Evolutionary conservation across 1,140 invertebrate species (phyloP), one percentile per base, ranked within the genome.

Genomic region (Thaumetopoea pityocampa): DNA sequence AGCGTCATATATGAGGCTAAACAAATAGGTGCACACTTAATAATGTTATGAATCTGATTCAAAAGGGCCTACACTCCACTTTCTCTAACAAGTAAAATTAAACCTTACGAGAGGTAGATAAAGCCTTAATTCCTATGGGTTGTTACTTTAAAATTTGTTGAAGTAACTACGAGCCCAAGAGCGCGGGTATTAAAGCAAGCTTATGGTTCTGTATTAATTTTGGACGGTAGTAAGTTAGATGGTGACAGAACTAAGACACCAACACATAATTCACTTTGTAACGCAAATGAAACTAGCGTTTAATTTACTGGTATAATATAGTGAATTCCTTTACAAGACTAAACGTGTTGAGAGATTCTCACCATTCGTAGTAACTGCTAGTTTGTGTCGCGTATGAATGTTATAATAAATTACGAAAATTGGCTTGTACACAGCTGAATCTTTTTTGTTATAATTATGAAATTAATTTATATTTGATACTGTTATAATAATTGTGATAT

Each of bases 171-270:
- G 56, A 67, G 70, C 72, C 60, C 67, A 66, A 79, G 67, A 65
- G 68, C 61, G 70, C 68, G 63, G 67, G 76, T 76, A 80, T 83
- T 80, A 80, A 58, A 45, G 67, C 52, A 69, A 70, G 73, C 79
- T 83, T 83, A 83, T 80, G 77, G 77, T 63, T 78, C 62, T 78
- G 79, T 83, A 83, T 83, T 83, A 83, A 83, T 83, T 83, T 81
- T 81, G 79, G 81, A 83, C 79, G 77, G 79, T 81, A 79, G 79
- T 83, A 83, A 79, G 67, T 81, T 81, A 72, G 61, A 67, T 49
- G 79, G 79, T 81, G 79, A 83, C 79, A 83, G 79, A 79, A 78
- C 77, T 81, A 81, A 83, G 79, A 83, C 73, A 79, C 72, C 67
- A 62, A 71, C 67, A 65, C 76, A 83, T 83, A 81, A 81, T 70